Base-by-base conservation (phyloP, 2,888 invertebrate genomes). In the Geophilus truncorum region DNA sequence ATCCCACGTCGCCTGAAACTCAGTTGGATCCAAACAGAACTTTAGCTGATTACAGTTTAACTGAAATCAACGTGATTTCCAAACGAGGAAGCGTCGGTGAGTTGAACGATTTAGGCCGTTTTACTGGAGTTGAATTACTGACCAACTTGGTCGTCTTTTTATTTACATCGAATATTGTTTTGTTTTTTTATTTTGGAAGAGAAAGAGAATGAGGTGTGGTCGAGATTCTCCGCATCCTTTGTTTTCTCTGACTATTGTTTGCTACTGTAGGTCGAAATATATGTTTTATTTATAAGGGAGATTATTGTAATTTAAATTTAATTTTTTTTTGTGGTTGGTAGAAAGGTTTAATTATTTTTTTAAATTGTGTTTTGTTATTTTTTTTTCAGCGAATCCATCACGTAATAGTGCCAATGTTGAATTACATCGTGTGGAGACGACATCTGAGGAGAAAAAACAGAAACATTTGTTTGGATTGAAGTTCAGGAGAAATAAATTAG, bases 1-100 rank as follows among this genome's bases (percentile, higher is more conserved):
- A 93, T 89, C 93, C 94, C 86, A 91, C 88, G 21, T 90, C 91
- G 85, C 87, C 91, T 82, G 90, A 91, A 84, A 89, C 91, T 85
- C 88, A 89, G 18, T 86, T 92, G 84, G 89, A 91, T 83, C 88
- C 90, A 51, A 89, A 89, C 83, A 85, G 90, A 83, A 90, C 90
- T 0, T 86, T 92, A 75, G 90, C 90, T 80, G 91, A 91, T 85
- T 92, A 92, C 85, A 90, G 90, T 82, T 88, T 92, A 76, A 91
- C 91, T 82, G 92, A 92, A 86, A 90, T 92, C 76, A 80, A 80
- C 23, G 28, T 80, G 3, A 23, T 75, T 28, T 70, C 80, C 1
- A 62, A 62, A 62, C 62, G 62, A 7, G 62, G 23, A 7, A 62
- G 62, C 23, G 5, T 62, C 28, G 62, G 62, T 62, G 3, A 62